These are phyloP conservation scores for Eriocheir sinensis DNA, from an alignment of 1,140 invertebrate species.

Conservation along the genomic window DNA sequence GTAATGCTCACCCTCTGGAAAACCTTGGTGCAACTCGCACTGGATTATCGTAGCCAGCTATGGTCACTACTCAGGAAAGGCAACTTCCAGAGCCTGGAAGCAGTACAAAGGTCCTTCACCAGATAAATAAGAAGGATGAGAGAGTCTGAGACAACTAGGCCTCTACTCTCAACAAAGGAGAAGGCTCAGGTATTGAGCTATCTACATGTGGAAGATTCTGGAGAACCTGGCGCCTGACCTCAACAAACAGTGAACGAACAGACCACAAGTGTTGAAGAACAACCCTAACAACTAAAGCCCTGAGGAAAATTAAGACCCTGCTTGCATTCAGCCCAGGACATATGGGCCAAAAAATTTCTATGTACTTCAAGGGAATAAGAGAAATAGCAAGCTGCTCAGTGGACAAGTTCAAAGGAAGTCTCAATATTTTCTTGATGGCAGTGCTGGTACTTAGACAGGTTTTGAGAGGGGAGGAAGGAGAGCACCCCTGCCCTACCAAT, in stretches of 20 bases:
- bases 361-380: neutral
- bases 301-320: neutral
- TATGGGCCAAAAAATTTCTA: neutral
- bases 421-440: too few species aligned
- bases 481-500: too few species aligned
- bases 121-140: neutral
- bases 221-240: neutral
- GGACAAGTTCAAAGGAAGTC: too few species aligned
- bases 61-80: conserved; percentile 9
- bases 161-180: too few species aligned
- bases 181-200: too few species aligned
- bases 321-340: conserved; percentile 7
- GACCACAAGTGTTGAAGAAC: neutral
- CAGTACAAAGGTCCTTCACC: too few species aligned
- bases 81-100: neutral
- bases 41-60: conserved; percentile 20
- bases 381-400: conserved; percentile 9
- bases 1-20: neutral
- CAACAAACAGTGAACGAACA: neutral
- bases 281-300: neutral
- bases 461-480: too few species aligned
- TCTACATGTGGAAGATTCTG: too few species aligned
- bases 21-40: too few species aligned
- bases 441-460: too few species aligned
- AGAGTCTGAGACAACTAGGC: neutral